These are phyloP conservation scores for Lophura nycthemera DNA, from an alignment of 2,113 vertebrate genomes.

Conservation along the genomic window DNA sequence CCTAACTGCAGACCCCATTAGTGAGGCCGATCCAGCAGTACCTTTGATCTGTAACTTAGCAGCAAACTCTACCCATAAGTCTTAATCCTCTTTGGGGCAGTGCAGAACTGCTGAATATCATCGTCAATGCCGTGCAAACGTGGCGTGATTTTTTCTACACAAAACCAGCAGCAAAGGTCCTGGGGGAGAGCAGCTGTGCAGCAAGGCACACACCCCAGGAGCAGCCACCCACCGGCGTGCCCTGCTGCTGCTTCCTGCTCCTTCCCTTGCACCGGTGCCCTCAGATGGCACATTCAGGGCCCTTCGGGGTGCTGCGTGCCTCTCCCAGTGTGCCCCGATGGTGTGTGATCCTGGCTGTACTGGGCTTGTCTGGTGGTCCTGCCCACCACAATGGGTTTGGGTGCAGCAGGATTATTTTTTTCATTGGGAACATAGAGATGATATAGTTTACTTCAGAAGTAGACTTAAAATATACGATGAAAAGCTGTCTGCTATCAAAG, in stretches of 20 bases:
- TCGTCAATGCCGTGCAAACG: neutral
- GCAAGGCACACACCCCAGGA: neutral
- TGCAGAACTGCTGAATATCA: neutral
- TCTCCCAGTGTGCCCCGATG: neutral
- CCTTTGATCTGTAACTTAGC: slow-evolving; percentile 6
- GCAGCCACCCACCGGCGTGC: neutral
- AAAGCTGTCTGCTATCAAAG: slow-evolving; percentile 5
- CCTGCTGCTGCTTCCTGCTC: neutral
- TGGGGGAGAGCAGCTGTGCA: neutral
- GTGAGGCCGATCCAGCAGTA: neutral
- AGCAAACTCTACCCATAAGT: neutral
- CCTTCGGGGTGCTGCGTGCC: neutral
- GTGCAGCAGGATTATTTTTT: neutral
- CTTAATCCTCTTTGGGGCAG: neutral
- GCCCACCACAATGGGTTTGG: slow-evolving; percentile 26
- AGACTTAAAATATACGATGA: neutral
- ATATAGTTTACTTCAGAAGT: slow-evolving; percentile 2
- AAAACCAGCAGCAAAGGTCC: neutral
- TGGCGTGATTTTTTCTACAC: neutral
- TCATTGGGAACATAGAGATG: slow-evolving; percentile 35
- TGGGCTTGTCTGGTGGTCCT: neutral
- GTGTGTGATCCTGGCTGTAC: neutral
- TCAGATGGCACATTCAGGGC: neutral
- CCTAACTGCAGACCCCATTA: neutral
- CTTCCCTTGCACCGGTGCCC: neutral